Evolutionary conservation across 1,140 invertebrate genomes (phyloP), one percentile per base, ranked within the genome.

Genomic region (Dufourea novaeangliae): DNA sequence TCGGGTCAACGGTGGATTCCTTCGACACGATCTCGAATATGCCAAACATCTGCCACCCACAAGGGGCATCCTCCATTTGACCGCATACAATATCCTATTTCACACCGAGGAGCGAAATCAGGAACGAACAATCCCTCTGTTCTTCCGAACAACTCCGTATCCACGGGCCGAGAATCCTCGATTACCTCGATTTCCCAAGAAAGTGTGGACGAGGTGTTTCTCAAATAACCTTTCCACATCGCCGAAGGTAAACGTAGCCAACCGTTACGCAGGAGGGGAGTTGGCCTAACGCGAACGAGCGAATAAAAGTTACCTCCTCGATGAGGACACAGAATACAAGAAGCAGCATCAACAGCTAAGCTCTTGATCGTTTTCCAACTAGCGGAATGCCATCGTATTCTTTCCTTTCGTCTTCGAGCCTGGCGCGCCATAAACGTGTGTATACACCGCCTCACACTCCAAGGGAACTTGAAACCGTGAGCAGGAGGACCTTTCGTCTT

Each of bases 141-240:
- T 5, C 8, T 63, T 27, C 14, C 17, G 1, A 62, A 41, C 20
- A 39, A 63, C 34, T 63, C 8, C 25, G 8, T 4, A 10, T 12
- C 7, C 7, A 20, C 12, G 7, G n/a, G 20, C 12, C 6, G 6
- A 10, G 22, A 27, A 44, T 27, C n/a, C 22, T 1, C 7, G 29
- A 14, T 57, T 39, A 27, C 39, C 22, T 57, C 50, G 50, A 69
- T 29, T 57, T 69, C 46, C 25, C 25, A 39, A 69, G 67, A 69
- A 69, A 41, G 17, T 8, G 22, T 25, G 14, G 25, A 14, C 25
- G 25, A 70, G 67, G 37, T 27, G 67, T 37, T 39, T 70, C 34
- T 70, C 34, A 41, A 57, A 32, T 70, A 70, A 70, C 37, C 25
- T 70, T 57, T 70, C 57, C 52, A 27, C 34, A n/a, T 57, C 11